Evolutionary conservation across 2,113 vertebrate species (phyloP).

Genomic region (Hydrochoerus hydrochaeris): DNA sequence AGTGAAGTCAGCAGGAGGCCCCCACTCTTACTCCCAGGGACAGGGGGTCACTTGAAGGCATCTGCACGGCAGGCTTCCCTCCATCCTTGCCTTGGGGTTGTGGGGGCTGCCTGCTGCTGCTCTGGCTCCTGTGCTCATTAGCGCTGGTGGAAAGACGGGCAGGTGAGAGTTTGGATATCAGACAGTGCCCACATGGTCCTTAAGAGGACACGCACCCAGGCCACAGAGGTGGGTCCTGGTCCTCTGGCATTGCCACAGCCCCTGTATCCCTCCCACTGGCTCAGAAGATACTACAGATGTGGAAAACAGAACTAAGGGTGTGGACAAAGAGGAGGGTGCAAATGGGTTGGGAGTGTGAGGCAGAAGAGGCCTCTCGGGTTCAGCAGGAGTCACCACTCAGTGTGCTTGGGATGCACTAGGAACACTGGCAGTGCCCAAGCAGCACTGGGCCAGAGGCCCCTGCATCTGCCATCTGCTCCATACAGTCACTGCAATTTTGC

Average conservation of each 20-base stretch:
- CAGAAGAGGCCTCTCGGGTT: neutral
- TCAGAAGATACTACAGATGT: neutral
- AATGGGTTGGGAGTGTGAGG: too few relatives aligned
- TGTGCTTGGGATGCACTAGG: neutral
- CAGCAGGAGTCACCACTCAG: neutral
- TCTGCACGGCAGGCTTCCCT: neutral
- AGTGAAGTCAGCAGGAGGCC: neutral
- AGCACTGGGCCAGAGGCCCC: neutral
- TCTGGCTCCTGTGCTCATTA: neutral
- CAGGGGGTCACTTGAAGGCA: neutral
- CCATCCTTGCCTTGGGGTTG: too few relatives aligned
- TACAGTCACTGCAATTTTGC: neutral
- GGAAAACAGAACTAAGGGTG: neutral
- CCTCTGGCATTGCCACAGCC: too few relatives aligned
- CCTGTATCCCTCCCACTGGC: neutral
- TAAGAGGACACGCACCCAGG: neutral
- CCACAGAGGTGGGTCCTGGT: neutral
- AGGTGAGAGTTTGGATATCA: neutral
- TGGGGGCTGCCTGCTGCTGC: neutral
- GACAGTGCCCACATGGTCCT: neutral
- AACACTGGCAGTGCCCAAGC: neutral
- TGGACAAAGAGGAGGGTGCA: neutral
- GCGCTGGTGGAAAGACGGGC: too few relatives aligned
- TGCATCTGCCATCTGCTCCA: neutral
- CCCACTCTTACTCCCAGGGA: neutral